Evolutionary conservation across 2,888 invertebrate genomes (phyloP), one percentile per base, ranked within the genome.

Genomic region (Lasioglossum vierecki): DNA sequence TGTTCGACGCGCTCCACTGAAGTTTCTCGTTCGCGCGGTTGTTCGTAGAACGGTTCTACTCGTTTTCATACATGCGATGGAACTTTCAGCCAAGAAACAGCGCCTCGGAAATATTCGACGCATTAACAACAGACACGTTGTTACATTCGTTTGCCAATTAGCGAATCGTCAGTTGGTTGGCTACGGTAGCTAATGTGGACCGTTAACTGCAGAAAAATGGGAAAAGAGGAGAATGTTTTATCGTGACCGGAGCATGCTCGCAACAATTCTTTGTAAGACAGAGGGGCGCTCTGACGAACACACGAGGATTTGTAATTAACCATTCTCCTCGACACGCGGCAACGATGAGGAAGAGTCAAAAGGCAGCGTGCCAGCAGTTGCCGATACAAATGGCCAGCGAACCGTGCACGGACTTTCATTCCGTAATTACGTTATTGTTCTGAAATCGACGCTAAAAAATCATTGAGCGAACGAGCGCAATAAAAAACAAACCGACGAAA

Each of bases 291-390:
- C 11, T 13, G 44, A 30, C 44, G 30, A 76, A 30, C 44, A 30
- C 30, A 66, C 76, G 22, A 22, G 44, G 57, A 15, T 44, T 41
- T 46, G 63, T 18, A 66, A 73, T 79, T 79, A 73, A 73, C 73
- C 44, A 63, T 73, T 72, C 35, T 35, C 30, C 73, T 63, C 72
- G n/a, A 13, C 35, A 26, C 26, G n/a, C 6, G n/a, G n/a, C 15
- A 63, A n/a, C 63, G 18, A n/a, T 18, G 26, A 44, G 15, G n/a
- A 66, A 70, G 63, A 66, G 11, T 41, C 46, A 72, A 39, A 73
- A 44, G 63, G 60, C 73, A 30, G 49, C 63, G 73, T 41, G 63
- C 26, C n/a, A 73, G 46, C 30, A 73, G 73, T 41, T 41, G 11
- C 11, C 8, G n/a, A 70, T 70, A 41, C 2, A 39, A 39, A 70